Base-by-base conservation (phyloP, 2,113 vertebrate species). In the Melanocharis versteri region DNA sequence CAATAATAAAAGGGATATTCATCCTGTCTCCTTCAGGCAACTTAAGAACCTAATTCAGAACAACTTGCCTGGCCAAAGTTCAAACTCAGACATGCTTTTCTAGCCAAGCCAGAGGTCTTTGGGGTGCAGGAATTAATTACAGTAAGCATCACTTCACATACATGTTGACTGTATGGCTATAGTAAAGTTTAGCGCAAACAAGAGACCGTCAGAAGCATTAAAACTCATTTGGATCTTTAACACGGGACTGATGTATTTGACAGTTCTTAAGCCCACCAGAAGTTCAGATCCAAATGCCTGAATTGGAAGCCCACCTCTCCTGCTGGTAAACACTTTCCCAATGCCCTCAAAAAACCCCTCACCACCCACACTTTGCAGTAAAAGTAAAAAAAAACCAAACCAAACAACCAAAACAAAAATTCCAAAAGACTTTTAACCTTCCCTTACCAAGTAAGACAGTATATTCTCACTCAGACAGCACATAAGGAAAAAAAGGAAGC, bases 131-230 rank as follows among this genome's bases (percentile, higher is more conserved):
- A 83, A 60, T 65, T 50, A 71, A 79, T 44, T 15, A 77, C 2
- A 40, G 8, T 0, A 2, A 89, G 21, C 18, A 64, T 26, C 3
- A 1, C 9, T 56, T 77, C 40, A 33, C 3, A 19, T 6, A 18
- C 6, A 45, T 8, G 8, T 56, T 66, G 39, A 48, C 47, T 48
- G 31, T 51, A 73, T 5, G 15, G 9, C 42, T 27, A 11, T 1
- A 58, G 17, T 13, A 24, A 88, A 42, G 12, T 44, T 90, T 17
- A 93, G 35, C 51, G 73, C 42, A 68, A 58, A 28, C 3, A 23
- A 50, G 24, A 72, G 31, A 31, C 11, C 12, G 48, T 56, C 11
- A 1, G 1, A 81, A 82, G 51, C 50, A 66, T 61, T 78, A 77
- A 73, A 91, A 77, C 6, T 66, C 16, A 54, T 21, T 12, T 50